Conservation (phyloP, 1,140 invertebrate genomes). For the Oscheius sp. region DNA sequence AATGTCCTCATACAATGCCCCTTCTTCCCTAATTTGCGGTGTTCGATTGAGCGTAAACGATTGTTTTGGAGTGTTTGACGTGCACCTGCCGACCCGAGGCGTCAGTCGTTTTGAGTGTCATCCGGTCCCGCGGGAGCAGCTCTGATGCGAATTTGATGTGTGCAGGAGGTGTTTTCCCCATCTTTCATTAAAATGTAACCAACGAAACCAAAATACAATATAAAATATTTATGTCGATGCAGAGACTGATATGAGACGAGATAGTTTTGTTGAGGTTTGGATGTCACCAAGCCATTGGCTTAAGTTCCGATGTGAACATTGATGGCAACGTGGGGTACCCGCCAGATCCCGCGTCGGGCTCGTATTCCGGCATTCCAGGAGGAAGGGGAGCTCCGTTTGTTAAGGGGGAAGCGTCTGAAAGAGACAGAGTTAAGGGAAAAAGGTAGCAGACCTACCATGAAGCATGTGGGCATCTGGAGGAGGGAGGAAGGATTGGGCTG, state of each 20-base stretch:
- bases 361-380: neutral
- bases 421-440: neutral
- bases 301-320: neutral
- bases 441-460: neutral
- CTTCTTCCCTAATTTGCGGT: too few species aligned
- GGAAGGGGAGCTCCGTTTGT: neutral
- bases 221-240: neutral
- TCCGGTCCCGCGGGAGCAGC: neutral
- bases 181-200: neutral
- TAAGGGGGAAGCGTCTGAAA: neutral
- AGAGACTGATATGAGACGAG: neutral
- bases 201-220: neutral
- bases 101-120: conserved; percentile 11
- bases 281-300: conserved; percentile 4
- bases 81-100: neutral
- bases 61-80: too few species aligned
- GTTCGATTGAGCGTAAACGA: too few species aligned
- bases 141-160: neutral
- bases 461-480: conserved; percentile 11
- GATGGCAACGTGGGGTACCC: neutral
- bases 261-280: neutral
- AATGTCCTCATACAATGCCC: too few species aligned
- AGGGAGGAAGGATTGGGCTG: neutral
- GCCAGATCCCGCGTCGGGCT: neutral
- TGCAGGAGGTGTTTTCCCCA: neutral